Base-by-base conservation (phyloP, 2,113 vertebrate genomes). In the Rousettus leschenaultii region DNA sequence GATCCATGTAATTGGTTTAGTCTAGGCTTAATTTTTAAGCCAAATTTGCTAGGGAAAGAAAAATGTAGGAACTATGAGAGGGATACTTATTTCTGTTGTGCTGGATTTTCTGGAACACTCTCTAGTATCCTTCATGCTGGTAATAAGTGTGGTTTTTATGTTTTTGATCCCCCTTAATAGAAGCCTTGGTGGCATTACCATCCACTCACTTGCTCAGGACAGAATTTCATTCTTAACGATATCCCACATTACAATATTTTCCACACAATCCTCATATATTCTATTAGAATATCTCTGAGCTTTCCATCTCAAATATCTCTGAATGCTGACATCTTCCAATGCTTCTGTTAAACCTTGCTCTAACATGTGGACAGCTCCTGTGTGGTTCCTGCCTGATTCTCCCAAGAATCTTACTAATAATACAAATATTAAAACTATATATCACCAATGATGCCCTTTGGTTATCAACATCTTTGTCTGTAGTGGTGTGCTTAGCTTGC, bases 281-380 rank as follows among this genome's bases (percentile, higher is more conserved):
- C 19, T 45, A 21, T 7, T 45, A 15, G 13, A 12, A 40, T 10
- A 28, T 61, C 19, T 77, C 45, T 33, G 26, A 59, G 6, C 3
- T 55, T 48, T 18, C 35, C n/a, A 86, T 74, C 33, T 48, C 5
- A 35, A 57, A 13, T 48, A 28, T 48, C 19, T 66, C 33, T 57
- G 35, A 79, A 73, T 80, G 28, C 28, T 80, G 26, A 48, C 7
- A 19, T 11, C 38, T 80, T 84, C 21, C 9, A 28, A n/a, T 40
- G 4, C 21, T 10, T 57, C 13, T 28, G 0, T 80, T 13, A 59
- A 10, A 30, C 1, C 5, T 12, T 28, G 11, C 1, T 24, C 33
- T 74, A 70, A 6, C 0, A 26, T 22, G 74, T 68, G 24, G 28
- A 45, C n/a, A 86, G 65, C 48, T 59, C 33, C 8, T 38, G 2